Conservation (phyloP, 2,888 invertebrate genomes). For the Amphipyra berbera region DNA sequence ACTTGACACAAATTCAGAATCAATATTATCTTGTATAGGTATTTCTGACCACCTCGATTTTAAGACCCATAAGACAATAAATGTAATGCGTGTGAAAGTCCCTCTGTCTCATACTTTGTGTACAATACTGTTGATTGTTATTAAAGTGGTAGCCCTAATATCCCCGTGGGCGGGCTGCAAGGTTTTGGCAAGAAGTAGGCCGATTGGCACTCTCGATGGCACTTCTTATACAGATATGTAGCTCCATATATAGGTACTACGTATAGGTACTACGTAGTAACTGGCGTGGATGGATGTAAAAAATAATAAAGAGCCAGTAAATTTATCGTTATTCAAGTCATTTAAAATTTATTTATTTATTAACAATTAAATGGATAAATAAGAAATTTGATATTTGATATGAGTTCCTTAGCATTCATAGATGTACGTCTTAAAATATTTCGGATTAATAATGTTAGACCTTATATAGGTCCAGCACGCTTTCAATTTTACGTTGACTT, state of each 20-base stretch:
- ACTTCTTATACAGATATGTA: conserved; percentile 17
- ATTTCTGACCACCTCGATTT: conserved; percentile 16
- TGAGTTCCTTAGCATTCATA: too few species aligned
- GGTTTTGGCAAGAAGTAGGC: conserved; percentile 48
- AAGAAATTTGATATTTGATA: too few species aligned
- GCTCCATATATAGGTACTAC: conserved; percentile 44
- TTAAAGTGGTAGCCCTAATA: conserved; percentile 27
- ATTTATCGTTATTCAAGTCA: too few species aligned
- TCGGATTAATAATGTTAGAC: too few species aligned
- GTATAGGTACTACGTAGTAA: too few species aligned
- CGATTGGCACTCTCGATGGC: conserved; percentile 54
- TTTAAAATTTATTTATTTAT: too few species aligned
- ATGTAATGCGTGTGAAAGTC: conserved; percentile 28
- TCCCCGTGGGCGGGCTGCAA: conserved; percentile 42
- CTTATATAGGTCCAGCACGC: conserved; percentile 11
- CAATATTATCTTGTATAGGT: too few species aligned
- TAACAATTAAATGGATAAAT: too few species aligned
- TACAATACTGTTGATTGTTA: conserved; percentile 24
- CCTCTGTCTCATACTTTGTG: conserved; percentile 25
- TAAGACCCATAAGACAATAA: conserved; percentile 4
- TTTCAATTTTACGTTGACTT: conserved; percentile 48
- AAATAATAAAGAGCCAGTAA: too few species aligned
- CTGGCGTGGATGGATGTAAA: too few species aligned
- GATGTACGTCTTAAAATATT: too few species aligned
- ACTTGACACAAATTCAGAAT: conserved; percentile 7